phyloP scores from a whole-genome alignment of 1,140 invertebrate species.

The Heliconius eleuchia region DNA sequence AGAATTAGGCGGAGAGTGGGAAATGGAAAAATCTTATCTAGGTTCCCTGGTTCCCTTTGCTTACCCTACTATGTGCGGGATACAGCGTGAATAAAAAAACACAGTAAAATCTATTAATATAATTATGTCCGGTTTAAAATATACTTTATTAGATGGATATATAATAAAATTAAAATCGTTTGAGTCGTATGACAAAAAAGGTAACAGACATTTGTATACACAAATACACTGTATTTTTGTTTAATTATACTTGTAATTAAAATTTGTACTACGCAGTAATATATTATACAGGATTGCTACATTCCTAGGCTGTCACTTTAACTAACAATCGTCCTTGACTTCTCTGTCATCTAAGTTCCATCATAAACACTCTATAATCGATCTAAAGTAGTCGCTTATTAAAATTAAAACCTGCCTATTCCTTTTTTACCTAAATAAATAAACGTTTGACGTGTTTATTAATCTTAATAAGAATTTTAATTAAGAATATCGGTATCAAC shows the following conservation, averaged over 20 bases:
- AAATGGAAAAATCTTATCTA: too few species aligned
- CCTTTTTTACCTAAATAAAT: conserved; percentile 33
- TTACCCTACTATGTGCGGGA: too few species aligned
- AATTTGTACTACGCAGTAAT: conserved; percentile 9
- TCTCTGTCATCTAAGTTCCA: conserved; percentile 1
- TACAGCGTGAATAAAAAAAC: too few species aligned
- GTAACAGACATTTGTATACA: too few species aligned
- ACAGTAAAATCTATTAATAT: too few species aligned
- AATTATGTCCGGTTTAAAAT: too few species aligned
- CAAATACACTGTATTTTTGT: too few species aligned
- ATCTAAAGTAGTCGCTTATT: conserved; percentile 2
- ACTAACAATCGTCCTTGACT: conserved; percentile 13
- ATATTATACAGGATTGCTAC: neutral
- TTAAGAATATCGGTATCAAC: neutral
- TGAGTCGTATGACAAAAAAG: too few species aligned
- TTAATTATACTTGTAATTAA: neutral
- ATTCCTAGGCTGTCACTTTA: conserved; percentile 8
- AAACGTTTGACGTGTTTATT: conserved; percentile 1
- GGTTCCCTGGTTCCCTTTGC: too few species aligned
- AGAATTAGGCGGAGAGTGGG: too few species aligned
- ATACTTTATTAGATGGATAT: too few species aligned
- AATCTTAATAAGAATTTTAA: conserved; percentile 8
- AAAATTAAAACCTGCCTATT: conserved; percentile 12
- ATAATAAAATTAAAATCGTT: too few species aligned
- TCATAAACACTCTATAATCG: conserved; percentile 13